Conservation (phyloP, 2,797 vertebrate genomes). For the Phrynocephalus vlangalii region DNA sequence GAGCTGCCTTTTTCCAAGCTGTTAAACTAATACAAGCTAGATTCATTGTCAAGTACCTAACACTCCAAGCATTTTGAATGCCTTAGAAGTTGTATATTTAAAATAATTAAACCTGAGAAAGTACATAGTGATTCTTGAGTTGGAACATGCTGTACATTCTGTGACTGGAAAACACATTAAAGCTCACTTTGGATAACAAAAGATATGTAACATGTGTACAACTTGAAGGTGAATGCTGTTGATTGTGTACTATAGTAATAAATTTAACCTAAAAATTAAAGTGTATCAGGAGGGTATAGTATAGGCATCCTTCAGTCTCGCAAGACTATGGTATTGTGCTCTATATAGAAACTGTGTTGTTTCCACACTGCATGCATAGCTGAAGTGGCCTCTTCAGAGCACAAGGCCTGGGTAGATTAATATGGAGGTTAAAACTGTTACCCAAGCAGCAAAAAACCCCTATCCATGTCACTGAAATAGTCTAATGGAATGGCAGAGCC, state of each 20-base stretch:
- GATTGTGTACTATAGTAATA: background rate
- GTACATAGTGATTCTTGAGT: background rate
- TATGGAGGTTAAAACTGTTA: too few species aligned
- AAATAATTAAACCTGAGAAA: background rate
- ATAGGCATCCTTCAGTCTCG: too few species aligned
- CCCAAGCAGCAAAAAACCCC: too few species aligned
- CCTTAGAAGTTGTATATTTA: background rate
- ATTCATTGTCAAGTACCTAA: background rate
- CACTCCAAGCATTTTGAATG: background rate
- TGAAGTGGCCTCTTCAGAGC: too few species aligned
- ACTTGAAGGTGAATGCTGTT: slow-evolving; percentile 12
- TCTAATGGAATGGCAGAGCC: too few species aligned
- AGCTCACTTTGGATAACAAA: background rate
- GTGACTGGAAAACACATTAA: background rate
- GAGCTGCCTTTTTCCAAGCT: background rate
- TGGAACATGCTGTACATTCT: background rate
- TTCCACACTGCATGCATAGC: too few species aligned
- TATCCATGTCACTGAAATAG: too few species aligned
- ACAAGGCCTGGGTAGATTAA: too few species aligned
- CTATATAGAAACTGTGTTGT: too few species aligned
- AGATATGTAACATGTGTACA: background rate
- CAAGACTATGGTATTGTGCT: too few species aligned
- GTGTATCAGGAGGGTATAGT: fast-evolving
- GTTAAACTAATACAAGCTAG: fast-evolving
- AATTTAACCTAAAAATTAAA: background rate